phyloP scores from a whole-genome alignment of 2,113 vertebrate genomes.

The Scalopus aquaticus region DNA sequence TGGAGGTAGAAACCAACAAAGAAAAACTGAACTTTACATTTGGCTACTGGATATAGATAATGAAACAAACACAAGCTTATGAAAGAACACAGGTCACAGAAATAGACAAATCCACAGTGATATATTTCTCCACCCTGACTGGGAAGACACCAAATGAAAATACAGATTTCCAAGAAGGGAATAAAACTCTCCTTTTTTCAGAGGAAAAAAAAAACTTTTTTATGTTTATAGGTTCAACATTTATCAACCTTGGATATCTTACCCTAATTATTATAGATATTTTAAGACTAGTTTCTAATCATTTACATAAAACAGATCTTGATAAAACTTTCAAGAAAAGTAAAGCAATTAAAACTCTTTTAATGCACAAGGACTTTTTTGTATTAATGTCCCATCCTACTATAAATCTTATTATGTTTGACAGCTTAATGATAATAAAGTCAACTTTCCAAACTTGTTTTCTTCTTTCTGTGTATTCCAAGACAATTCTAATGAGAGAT shows the following conservation, averaged over 20 bases:
- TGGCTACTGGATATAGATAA: neutral
- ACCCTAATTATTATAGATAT: neutral
- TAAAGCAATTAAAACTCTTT: conserved; percentile 68
- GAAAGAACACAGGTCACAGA: neutral
- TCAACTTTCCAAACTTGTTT: conserved; percentile 62
- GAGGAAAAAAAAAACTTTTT: neutral
- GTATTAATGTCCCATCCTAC: neutral
- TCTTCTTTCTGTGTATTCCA: conserved; percentile 44
- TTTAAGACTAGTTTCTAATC: conserved; percentile 62
- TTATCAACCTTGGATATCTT: conserved; percentile 32
- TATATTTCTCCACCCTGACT: neutral
- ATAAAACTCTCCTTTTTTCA: neutral
- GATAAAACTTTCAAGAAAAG: conserved; percentile 61
- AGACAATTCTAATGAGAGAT: conserved; percentile 59
- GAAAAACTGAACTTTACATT: neutral
- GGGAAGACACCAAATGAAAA: neutral
- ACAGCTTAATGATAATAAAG: conserved; percentile 69
- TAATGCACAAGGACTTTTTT: conserved; percentile 26
- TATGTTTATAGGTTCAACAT: conserved; percentile 16
- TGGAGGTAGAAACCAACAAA: neutral
- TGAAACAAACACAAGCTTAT: neutral
- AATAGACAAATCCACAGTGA: neutral
- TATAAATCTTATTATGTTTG: conserved; percentile 56
- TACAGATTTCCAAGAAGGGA: neutral
- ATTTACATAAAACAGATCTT: neutral